Evolutionary conservation across 2,888 invertebrate species (phyloP).

Genomic region (Eretmocerus hayati): DNA sequence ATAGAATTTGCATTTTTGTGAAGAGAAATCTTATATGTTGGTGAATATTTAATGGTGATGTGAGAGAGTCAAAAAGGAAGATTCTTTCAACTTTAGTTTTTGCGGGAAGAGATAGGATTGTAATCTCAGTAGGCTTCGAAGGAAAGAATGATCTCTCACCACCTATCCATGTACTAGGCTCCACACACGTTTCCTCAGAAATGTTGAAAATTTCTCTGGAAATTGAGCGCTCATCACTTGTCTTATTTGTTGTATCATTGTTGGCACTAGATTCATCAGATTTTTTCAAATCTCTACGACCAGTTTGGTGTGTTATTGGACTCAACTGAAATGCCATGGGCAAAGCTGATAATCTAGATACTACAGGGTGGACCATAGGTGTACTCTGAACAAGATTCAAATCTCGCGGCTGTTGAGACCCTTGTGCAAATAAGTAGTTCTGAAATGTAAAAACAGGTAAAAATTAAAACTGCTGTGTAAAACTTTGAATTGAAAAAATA

Average conservation of each 20-base stretch:
- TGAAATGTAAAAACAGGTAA: too few relatives aligned
- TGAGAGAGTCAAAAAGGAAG: too few relatives aligned
- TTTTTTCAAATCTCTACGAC: conserved; percentile 29
- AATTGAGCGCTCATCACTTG: conserved; percentile 35
- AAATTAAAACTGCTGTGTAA: too few relatives aligned
- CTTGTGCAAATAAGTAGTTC: conserved; percentile 41
- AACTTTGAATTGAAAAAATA: too few relatives aligned
- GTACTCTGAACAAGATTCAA: conserved; percentile 41
- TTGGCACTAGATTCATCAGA: conserved; percentile 25
- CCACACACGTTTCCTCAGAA: conserved; percentile 53
- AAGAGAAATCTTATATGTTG: too few relatives aligned
- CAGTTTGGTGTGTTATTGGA: conserved; percentile 39
- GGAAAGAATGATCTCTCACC: conserved; percentile 49
- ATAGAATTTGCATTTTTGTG: too few relatives aligned
- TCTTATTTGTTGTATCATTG: conserved; percentile 18
- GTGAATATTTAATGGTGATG: too few relatives aligned
- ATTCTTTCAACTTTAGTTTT: too few relatives aligned
- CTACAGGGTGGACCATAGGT: conserved; percentile 38
- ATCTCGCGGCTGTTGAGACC: conserved; percentile 24
- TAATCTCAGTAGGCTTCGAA: not conserved
- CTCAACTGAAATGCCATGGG: conserved; percentile 43
- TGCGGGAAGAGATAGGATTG: too few relatives aligned
- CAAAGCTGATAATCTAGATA: conserved; percentile 35
- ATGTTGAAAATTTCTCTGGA: conserved; percentile 44
- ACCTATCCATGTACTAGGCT: conserved; percentile 62